These are phyloP conservation scores for Deroptyus accipitrinus DNA, from an alignment of 2,113 vertebrate species.

Conservation along the genomic window DNA sequence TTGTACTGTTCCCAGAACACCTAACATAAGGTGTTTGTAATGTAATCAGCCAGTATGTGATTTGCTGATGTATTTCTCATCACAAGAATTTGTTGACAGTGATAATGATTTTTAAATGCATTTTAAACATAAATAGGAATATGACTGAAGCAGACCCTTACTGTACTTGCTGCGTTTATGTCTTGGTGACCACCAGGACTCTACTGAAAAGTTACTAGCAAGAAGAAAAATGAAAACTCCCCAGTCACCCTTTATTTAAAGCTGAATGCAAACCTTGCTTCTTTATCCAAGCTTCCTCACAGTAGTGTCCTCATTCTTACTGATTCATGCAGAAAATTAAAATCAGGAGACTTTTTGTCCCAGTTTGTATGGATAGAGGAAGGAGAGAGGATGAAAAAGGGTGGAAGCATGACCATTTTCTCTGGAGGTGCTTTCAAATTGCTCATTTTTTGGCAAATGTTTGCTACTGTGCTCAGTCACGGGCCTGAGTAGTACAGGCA, in stretches of 20 bases:
- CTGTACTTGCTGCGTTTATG: neutral
- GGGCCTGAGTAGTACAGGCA: neutral
- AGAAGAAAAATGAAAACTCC: neutral
- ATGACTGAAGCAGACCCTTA: neutral
- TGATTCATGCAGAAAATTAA: conserved; percentile 60
- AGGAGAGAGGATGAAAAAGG: neutral
- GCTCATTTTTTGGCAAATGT: neutral
- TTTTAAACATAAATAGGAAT: neutral
- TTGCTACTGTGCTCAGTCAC: neutral
- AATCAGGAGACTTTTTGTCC: conserved; percentile 37
- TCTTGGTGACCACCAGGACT: neutral
- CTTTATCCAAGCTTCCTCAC: neutral
- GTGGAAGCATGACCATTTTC: conserved; percentile 20
- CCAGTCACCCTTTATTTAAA: neutral
- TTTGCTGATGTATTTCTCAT: neutral
- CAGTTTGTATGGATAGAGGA: neutral
- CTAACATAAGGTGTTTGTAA: neutral
- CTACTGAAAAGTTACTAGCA: neutral
- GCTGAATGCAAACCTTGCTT: conserved; percentile 3
- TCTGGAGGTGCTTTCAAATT: conserved; percentile 9
- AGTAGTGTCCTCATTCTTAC: conserved; percentile 9
- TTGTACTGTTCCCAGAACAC: neutral
- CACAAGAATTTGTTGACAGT: neutral
- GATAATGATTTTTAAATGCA: neutral
- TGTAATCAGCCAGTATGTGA: neutral